Conservation (phyloP, 2,113 vertebrate genomes). For the Rhodinocichla rosea region DNA sequence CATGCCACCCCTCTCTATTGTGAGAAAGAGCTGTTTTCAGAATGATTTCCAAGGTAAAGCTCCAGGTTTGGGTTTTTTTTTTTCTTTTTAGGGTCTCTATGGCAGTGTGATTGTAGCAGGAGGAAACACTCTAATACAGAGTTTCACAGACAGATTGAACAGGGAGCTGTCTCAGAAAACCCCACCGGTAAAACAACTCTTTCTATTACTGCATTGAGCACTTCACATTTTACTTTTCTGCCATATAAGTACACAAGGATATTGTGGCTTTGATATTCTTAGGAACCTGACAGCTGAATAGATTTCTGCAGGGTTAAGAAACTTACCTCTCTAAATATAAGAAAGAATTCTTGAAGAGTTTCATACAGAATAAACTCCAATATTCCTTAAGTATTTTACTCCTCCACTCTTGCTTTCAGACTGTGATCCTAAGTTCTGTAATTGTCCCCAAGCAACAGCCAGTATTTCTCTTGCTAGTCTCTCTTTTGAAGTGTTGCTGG, state of each 20-base stretch:
- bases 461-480: not conserved
- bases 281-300: not conserved
- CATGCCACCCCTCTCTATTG: fast-evolving
- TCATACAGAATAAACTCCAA: not conserved
- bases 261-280: not conserved
- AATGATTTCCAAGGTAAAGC: not conserved
- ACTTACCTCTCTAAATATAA: not conserved
- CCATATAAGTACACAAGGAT: not conserved
- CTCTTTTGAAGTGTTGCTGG: not conserved
- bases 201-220: not conserved
- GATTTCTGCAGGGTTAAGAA: not conserved
- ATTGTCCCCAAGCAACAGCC: not conserved
- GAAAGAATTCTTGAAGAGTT: not conserved
- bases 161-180: slow-evolving; percentile 98
- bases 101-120: slow-evolving; percentile 97
- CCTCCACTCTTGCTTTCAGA: not conserved
- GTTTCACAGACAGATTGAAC: slow-evolving; percentile 95
- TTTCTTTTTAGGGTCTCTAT: slow-evolving; percentile 85
- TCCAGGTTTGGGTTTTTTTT: slow-evolving; percentile 3
- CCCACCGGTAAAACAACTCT: slow-evolving; percentile 81
- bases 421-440: not conserved
- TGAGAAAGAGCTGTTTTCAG: not conserved
- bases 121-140: slow-evolving; percentile 96
- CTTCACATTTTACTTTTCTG: not conserved
- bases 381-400: not conserved